Percentiles rank a stretch among this genome's conserved stretches.
phyloP scores from a whole-genome alignment of 2,888 invertebrate species.

The Mycalesis mineus region DNA sequence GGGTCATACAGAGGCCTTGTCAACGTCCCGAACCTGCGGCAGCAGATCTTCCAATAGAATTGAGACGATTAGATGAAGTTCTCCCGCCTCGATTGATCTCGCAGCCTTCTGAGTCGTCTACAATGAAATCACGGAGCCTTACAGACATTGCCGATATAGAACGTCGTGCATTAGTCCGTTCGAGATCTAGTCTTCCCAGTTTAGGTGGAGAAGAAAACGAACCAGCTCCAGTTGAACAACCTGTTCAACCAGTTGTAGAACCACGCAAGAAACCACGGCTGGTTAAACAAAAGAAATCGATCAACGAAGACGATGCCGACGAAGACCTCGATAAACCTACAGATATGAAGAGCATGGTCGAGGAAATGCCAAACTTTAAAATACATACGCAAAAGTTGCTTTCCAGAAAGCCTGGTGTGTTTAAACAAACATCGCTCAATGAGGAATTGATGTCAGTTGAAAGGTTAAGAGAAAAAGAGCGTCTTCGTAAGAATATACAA shows the following conservation, averaged over 20 bases:
- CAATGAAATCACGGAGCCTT: slow-evolving; percentile 89
- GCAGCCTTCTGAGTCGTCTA: slow-evolving; percentile 77
- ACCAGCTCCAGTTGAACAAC: slow-evolving; percentile 44
- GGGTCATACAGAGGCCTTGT: slow-evolving; percentile 67
- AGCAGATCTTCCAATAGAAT: slow-evolving; percentile 91
- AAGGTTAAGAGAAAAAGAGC: slow-evolving; percentile 88
- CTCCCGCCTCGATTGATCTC: slow-evolving; percentile 68
- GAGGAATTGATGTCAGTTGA: slow-evolving; percentile 94
- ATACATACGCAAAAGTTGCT: slow-evolving; percentile 66
- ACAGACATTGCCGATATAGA: slow-evolving; percentile 89
- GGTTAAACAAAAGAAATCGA: slow-evolving; percentile 91
- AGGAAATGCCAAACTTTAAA: slow-evolving; percentile 82
- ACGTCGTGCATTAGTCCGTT: slow-evolving; percentile 83
- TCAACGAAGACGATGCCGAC: slow-evolving; percentile 85
- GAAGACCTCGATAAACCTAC: slow-evolving; percentile 82
- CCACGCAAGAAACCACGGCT: slow-evolving; percentile 84
- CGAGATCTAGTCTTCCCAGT: slow-evolving; percentile 86
- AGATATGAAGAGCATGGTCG: slow-evolving; percentile 83
- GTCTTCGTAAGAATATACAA: slow-evolving; percentile 88
- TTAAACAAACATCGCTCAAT: slow-evolving; percentile 91
- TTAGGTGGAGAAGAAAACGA: slow-evolving; percentile 70
- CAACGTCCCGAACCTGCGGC: slow-evolving; percentile 85
- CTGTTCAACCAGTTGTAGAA: slow-evolving; percentile 45
- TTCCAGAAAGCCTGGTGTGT: slow-evolving; percentile 79
- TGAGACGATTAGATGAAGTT: slow-evolving; percentile 84